Percentiles rank a stretch among this genome's conserved stretches.
phyloP scores from a whole-genome alignment of 2,113 vertebrate genomes.

The Epinephelus fuscoguttatus region DNA sequence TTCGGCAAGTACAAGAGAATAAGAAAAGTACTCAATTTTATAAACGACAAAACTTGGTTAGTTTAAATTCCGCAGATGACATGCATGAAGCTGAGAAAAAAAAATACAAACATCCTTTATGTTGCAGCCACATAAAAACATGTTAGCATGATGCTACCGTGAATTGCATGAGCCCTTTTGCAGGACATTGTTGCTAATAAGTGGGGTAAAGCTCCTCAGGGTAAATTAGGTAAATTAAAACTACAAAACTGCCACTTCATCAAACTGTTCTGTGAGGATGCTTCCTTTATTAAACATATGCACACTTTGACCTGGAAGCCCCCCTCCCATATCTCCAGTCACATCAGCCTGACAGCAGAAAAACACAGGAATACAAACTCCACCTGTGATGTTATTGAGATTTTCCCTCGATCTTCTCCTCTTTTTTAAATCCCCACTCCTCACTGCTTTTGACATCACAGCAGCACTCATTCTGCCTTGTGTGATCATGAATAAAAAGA shows the following conservation, averaged over 20 bases:
- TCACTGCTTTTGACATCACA: conserved; percentile 40
- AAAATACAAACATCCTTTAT: not conserved
- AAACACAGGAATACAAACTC: conserved; percentile 38
- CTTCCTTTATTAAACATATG: not conserved
- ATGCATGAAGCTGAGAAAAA: not conserved
- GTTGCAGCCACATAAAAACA: not conserved
- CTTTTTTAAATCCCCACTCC: conserved; percentile 14
- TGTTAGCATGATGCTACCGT: not conserved
- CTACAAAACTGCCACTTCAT: not conserved
- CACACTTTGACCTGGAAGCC: conserved; percentile 37
- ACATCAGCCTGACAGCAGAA: not conserved
- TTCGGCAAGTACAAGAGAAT: not conserved
- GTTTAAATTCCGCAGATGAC: not conserved
- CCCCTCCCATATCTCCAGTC: conserved; percentile 1
- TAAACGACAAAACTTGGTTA: not conserved
- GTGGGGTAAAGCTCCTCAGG: not conserved
- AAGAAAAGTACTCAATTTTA: not conserved
- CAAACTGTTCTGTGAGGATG: not conserved
- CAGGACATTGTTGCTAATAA: not conserved
- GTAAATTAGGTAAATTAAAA: not conserved
- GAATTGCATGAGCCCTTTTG: not conserved
- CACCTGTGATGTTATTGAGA: not conserved
- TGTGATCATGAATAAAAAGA: conserved; percentile 72
- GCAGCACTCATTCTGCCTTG: not conserved
- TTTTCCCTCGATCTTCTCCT: conserved; percentile 6